Evolutionary conservation across 2,797 vertebrate species (phyloP), one percentile per base, ranked within the genome.

Genomic region (Crenichthys baileyi): DNA sequence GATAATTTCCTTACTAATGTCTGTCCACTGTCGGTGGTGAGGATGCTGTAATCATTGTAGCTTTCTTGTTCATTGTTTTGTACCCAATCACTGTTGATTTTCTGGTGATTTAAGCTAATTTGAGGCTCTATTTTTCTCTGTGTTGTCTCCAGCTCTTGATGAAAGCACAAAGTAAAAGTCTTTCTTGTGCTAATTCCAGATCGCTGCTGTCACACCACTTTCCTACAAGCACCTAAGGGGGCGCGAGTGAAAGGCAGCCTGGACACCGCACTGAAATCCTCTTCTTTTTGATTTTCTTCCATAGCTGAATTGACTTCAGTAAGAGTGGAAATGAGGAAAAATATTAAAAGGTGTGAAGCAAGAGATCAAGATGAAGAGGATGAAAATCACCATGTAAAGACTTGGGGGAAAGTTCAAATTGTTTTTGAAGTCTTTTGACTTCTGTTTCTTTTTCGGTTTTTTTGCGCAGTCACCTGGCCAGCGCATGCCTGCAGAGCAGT

Each of bases 221-320:
- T 96, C 96, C 86, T 96, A 95, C 79, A 96, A 94, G 89, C 87
- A 95, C 79, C 91, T 96, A 82, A 95, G 75, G 70, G 94, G 92
- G 65, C 85, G 44, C 4, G 79, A 92, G 75, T 94, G 85, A 94
- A 83, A 73, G 41, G 70, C 88, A 75, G 72, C 67, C 15, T 41
- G 82, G 87, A 81, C 81, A 65, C 75, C 65, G 65, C 73, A 9
- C 73, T 61, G 73, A 73, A 72, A 68, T 72, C 82, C 36, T 67
- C 79, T 67, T 71, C 83, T 73, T 81, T 84, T 80, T 88, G 88
- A 86, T 83, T 77, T 77, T 78, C 15, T 2, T 55, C 48, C 82
- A 26, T 41, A 39, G 81, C 78, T 81, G 44, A 71, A 79, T 74
- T 81, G 72, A 73, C 84, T 71, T 61, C 72, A 74, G 26, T 77